A percentile compares a stretch with the other conserved stretches of the same genome.
Conservation (phyloP, 2,888 invertebrate species). For the Acanthoscelides obtectus region DNA sequence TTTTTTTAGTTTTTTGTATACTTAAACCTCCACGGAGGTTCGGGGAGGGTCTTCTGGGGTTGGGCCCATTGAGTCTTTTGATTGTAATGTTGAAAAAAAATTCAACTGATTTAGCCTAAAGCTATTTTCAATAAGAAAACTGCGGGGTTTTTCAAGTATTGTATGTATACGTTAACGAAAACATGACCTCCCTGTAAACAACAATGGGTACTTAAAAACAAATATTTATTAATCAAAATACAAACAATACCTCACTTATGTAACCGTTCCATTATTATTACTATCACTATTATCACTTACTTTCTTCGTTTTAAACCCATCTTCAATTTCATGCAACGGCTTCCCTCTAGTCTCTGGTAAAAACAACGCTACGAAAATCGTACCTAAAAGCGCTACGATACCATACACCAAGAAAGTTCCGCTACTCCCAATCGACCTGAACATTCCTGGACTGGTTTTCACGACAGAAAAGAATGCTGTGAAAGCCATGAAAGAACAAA, state of each 20-base stretch:
- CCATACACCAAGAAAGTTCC: constrained; percentile 61
- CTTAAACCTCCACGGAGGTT: too few relatives aligned
- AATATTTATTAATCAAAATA: background rate
- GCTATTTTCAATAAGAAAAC: too few relatives aligned
- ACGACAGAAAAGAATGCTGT: constrained; percentile 60
- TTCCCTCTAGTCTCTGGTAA: constrained; percentile 66
- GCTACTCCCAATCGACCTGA: constrained; percentile 52
- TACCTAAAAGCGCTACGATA: constrained; percentile 53
- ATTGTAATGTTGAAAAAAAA: too few relatives aligned
- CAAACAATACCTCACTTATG: background rate
- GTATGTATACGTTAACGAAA: too few relatives aligned
- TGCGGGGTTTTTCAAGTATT: too few relatives aligned
- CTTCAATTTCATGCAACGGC: constrained; percentile 63
- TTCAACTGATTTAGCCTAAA: too few relatives aligned
- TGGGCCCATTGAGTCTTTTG: too few relatives aligned
- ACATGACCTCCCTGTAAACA: too few relatives aligned
- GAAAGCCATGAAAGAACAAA: constrained; percentile 59
- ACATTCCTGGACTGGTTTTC: constrained; percentile 60
- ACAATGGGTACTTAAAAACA: background rate
- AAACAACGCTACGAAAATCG: constrained; percentile 53
- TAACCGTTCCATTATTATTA: background rate
- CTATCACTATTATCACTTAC: background rate
- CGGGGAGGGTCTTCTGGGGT: too few relatives aligned
- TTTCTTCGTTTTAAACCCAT: constrained; percentile 44
- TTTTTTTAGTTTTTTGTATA: too few relatives aligned